These are phyloP conservation scores for Tetrao urogallus DNA, from an alignment of 2,113 vertebrate species.

Conservation along the genomic window DNA sequence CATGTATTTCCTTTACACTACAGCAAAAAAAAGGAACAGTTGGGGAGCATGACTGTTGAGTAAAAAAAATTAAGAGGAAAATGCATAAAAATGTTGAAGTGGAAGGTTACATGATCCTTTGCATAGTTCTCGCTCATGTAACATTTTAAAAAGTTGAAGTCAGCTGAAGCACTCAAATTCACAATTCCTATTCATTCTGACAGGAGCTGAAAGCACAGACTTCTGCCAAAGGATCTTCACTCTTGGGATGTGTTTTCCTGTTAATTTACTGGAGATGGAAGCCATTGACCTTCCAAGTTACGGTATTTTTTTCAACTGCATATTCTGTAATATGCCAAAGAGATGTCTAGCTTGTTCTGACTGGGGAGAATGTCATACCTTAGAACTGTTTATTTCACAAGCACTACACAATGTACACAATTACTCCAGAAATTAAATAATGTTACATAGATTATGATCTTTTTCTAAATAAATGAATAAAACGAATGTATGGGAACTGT, in stretches of 20 bases:
- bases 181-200: background rate
- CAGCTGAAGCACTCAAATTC: background rate
- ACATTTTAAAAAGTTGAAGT: background rate
- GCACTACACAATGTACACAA: background rate
- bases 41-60: background rate
- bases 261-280: background rate
- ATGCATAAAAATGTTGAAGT: background rate
- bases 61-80: background rate
- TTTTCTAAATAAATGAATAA: background rate
- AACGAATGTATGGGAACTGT: background rate
- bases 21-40: background rate
- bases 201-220: background rate
- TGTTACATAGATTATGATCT: fast-evolving
- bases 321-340: background rate
- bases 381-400: background rate
- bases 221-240: background rate
- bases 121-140: background rate
- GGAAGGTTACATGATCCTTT: background rate
- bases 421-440: background rate
- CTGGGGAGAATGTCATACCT: background rate
- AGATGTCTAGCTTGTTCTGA: background rate
- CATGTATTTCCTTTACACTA: background rate
- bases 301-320: background rate
- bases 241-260: background rate
- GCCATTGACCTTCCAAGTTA: background rate